Percentiles rank a stretch among this genome's conserved stretches.
Evolutionary conservation across 1,140 invertebrate species (phyloP).

Genomic region (Papilio xuthus): DNA sequence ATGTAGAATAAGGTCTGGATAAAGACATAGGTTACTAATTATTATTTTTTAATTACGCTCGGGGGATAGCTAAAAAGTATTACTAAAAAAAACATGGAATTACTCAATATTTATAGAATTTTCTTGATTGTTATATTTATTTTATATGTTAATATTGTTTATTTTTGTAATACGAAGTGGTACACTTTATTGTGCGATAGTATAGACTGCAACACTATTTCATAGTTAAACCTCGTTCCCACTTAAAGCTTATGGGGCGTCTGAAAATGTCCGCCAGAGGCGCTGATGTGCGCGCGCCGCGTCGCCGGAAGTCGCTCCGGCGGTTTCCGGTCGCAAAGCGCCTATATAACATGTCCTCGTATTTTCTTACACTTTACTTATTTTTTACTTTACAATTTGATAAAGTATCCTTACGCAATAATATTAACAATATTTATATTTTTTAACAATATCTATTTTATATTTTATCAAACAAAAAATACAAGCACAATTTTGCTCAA

Average conservation of each 20-base stretch:
- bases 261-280: conserved; percentile 65
- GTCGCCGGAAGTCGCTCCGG: conserved; percentile 72
- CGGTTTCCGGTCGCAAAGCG: conserved; percentile 69
- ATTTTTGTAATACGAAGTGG: not conserved
- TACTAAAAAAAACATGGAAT: not conserved
- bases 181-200: not conserved
- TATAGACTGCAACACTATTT: conserved; percentile 13
- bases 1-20: no score
- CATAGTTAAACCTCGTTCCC: conserved; percentile 25
- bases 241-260: conserved; percentile 53
- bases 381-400: conserved; percentile 15
- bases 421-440: not conserved
- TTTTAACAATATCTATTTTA: no score
- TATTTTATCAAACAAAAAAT: not conserved
- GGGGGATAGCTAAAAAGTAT: no score
- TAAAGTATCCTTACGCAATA: not conserved
- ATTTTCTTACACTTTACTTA: conserved; percentile 42
- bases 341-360: conserved; percentile 61
- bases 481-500: not conserved
- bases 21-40: no score
- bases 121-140: not conserved
- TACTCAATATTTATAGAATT: not conserved
- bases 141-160: not conserved
- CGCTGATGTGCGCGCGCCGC: conserved; percentile 69
- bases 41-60: no score